These are phyloP conservation scores for Actinostola sp. DNA, from an alignment of 92 coral and sea anemone species.

Conservation along the genomic window DNA sequence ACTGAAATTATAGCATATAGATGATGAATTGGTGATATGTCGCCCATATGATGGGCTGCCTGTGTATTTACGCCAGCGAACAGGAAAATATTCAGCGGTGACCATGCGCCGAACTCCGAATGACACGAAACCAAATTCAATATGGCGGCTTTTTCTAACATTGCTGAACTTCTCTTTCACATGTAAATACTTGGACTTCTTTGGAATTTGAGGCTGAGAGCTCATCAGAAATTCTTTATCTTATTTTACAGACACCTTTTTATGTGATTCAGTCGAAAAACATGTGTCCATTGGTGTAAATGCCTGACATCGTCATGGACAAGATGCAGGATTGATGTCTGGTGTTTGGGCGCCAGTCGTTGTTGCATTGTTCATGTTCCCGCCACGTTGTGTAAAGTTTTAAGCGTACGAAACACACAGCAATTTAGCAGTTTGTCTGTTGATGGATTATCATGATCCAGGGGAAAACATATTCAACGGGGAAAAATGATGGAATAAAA, in stretches of 20 bases:
- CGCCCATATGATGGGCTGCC: constrained; percentile 17
- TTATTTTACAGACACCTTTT: constrained; percentile 1
- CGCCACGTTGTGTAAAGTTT: constrained; percentile 69
- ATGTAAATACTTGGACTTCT: constrained; percentile 49
- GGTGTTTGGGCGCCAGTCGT: constrained; percentile 38
- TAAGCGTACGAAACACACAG: constrained; percentile 26
- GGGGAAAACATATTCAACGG: constrained; percentile 44
- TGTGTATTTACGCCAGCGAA: constrained; percentile 42
- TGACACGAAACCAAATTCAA: constrained; percentile 79
- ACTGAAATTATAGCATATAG: no score
- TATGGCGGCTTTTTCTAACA: constrained; percentile 82
- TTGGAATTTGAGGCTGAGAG: constrained; percentile 19
- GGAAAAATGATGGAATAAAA: constrained; percentile 60
- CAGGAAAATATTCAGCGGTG: constrained; percentile 50
- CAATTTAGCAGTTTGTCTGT: constrained; percentile 28
- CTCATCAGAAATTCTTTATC: constrained; percentile 3
- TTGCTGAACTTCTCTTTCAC: constrained; percentile 58
- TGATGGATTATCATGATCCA: constrained; percentile 87
- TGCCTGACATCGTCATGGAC: constrained; percentile 28
- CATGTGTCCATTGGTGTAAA: constrained; percentile 21
- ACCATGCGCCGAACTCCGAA: constrained; percentile 36
- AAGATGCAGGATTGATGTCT: constrained; percentile 22
- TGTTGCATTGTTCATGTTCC: constrained; percentile 50
- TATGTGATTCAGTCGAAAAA: constrained; percentile 33
- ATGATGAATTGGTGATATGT: no score